These are phyloP conservation scores for Thalassaphorura encarpata DNA, from an alignment of 1,140 invertebrate species.

Conservation along the genomic window DNA sequence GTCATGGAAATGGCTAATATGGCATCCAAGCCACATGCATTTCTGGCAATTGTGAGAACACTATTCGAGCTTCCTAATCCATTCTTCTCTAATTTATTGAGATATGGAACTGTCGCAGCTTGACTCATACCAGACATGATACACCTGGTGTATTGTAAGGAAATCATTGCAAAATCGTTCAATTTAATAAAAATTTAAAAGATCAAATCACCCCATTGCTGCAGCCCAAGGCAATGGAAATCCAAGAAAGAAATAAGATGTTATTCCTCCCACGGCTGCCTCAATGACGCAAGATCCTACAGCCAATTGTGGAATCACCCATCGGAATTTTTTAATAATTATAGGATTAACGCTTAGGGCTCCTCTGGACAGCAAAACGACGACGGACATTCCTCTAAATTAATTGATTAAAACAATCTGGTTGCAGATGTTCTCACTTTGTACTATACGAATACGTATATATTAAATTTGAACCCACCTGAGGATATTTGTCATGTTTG, in stretches of 20 bases:
- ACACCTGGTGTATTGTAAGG: no score
- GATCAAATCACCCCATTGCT: conserved; percentile 28
- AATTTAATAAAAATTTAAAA: no score
- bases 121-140: conserved; percentile 25
- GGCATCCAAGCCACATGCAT: conserved; percentile 28
- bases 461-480: no score
- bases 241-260: conserved; percentile 16
- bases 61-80: conserved; percentile 10
- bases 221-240: conserved; percentile 16
- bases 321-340: conserved; percentile 12
- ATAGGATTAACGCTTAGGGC: conserved; percentile 17
- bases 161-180: no score
- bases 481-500: conserved; percentile 1
- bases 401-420: no score
- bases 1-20: conserved; percentile 26
- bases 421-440: no score
- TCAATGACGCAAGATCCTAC: conserved; percentile 17
- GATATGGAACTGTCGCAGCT: conserved; percentile 13
- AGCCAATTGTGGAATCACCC: conserved; percentile 25
- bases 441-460: no score
- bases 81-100: conserved; percentile 10
- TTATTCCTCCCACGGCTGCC: conserved; percentile 9
- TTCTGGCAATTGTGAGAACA: conserved; percentile 20
- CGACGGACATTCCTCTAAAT: conserved; percentile 22
- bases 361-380: conserved; percentile 21